Percentiles rank a stretch among this genome's conserved stretches.
phyloP scores from a whole-genome alignment of 2,797 vertebrate genomes.

The Crenuchus spilurus region DNA sequence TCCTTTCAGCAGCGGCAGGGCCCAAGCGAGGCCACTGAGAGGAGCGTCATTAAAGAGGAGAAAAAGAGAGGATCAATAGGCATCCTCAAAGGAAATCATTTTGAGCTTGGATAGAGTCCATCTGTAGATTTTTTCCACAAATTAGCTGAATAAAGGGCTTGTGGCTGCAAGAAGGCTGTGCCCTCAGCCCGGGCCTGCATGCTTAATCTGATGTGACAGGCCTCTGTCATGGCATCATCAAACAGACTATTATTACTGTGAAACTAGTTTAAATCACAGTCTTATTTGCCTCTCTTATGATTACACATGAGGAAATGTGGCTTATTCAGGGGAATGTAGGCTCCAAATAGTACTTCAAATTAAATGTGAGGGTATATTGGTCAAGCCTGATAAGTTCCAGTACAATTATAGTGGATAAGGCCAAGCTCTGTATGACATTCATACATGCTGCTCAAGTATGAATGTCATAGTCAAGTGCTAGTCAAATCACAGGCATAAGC shows the following conservation, averaged over 20 bases:
- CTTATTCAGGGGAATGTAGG: not conserved
- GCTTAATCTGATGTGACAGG: constrained; percentile 80
- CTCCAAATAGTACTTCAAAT: not conserved
- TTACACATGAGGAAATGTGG: constrained; percentile 9
- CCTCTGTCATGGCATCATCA: constrained; percentile 70
- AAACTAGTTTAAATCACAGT: constrained; percentile 70
- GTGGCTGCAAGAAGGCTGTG: constrained; percentile 62
- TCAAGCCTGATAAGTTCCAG: not conserved
- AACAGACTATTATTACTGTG: constrained; percentile 81
- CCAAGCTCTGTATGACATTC: not conserved
- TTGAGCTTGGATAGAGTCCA: constrained; percentile 80
- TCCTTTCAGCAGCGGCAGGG: constrained; percentile 16
- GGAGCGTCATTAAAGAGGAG: constrained; percentile 59
- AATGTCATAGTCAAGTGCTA: not conserved
- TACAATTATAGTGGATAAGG: not conserved
- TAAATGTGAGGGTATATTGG: not conserved
- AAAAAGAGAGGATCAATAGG: constrained; percentile 62
- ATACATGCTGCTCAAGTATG: not conserved
- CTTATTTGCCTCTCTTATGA: constrained; percentile 26
- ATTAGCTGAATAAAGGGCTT: constrained; percentile 68
- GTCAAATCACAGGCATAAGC: not conserved
- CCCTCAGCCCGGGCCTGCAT: constrained; percentile 77
- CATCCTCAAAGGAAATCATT: constrained; percentile 80
- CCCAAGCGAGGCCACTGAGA: constrained; percentile 50
- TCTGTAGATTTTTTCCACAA: constrained; percentile 77